These are phyloP conservation scores for Litoditis marina DNA, from an alignment of 2,888 invertebrate genomes.

Conservation along the genomic window DNA sequence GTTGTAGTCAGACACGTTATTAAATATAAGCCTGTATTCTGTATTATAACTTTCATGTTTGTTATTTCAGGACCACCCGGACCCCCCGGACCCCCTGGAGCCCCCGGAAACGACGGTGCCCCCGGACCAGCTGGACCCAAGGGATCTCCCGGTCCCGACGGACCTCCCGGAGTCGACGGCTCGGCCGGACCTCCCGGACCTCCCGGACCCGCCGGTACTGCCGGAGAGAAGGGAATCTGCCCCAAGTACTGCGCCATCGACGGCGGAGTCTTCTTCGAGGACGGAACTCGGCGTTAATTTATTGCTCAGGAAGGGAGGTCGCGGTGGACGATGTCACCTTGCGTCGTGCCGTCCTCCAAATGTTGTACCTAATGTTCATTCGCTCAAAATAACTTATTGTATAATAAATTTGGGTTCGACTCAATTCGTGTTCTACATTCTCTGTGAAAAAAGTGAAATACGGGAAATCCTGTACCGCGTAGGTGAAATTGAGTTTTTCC, in stretches of 20 bases:
- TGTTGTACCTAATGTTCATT: too few species aligned
- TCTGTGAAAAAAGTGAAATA: too few species aligned
- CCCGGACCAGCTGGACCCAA: slow-evolving; percentile 49
- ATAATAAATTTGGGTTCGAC: too few species aligned
- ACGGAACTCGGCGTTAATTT: slow-evolving; percentile 51
- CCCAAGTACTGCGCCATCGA: slow-evolving; percentile 52
- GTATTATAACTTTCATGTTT: background rate
- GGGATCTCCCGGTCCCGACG: slow-evolving; percentile 48
- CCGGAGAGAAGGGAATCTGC: slow-evolving; percentile 54
- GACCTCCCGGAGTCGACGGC: slow-evolving; percentile 45
- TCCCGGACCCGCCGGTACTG: slow-evolving; percentile 47
- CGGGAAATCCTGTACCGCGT: slow-evolving; percentile 49
- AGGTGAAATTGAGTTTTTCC: slow-evolving; percentile 55
- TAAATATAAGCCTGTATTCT: background rate
- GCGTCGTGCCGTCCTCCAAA: slow-evolving; percentile 52
- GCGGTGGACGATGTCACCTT: slow-evolving; percentile 44
- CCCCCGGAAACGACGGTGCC: slow-evolving; percentile 11
- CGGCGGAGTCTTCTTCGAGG: slow-evolving; percentile 57
- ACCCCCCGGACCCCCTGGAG: slow-evolving; percentile 50
- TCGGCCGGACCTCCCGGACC: slow-evolving; percentile 50
- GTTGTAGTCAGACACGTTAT: background rate
- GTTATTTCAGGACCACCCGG: slow-evolving; percentile 39
- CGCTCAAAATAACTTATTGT: too few species aligned
- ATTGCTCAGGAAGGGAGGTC: slow-evolving; percentile 50
- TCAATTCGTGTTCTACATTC: too few species aligned